A percentile compares a stretch with the other conserved stretches of the same genome.
phyloP scores from a whole-genome alignment of 2,113 vertebrate species.

The Tiliqua scincoides region DNA sequence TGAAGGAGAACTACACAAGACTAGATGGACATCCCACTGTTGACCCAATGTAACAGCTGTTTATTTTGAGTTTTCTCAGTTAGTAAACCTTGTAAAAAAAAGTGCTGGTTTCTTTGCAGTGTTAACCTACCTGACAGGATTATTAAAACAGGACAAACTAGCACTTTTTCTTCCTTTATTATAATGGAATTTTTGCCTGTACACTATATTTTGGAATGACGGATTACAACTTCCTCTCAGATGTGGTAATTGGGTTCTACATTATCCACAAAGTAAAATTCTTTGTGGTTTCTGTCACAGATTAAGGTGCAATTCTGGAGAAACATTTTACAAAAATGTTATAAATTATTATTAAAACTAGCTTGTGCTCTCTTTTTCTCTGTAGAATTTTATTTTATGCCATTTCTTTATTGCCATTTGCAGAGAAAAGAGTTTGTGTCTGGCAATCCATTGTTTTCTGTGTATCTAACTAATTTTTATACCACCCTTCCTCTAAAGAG shows the following conservation, averaged over 20 bases:
- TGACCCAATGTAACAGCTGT: constrained; percentile 34
- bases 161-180: constrained; percentile 48
- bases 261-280: background rate
- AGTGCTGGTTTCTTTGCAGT: constrained; percentile 53
- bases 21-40: background rate
- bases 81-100: constrained; percentile 48
- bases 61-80: constrained; percentile 26
- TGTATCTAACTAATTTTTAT: constrained; percentile 17
- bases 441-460: background rate
- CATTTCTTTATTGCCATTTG: background rate
- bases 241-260: constrained; percentile 1
- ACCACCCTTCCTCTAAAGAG: no score
- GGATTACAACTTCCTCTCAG: constrained; percentile 22
- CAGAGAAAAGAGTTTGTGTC: background rate
- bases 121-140: constrained; percentile 46
- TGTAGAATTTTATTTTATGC: background rate
- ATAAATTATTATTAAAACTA: background rate
- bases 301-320: background rate
- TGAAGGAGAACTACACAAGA: background rate
- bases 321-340: background rate
- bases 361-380: no score
- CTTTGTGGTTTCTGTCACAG: background rate
- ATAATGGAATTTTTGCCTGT: constrained; percentile 16
- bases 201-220: constrained; percentile 39
- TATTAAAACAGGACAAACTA: constrained; percentile 50